A percentile compares a stretch with the other conserved stretches of the same genome.
Evolutionary conservation across 2,797 vertebrate genomes (phyloP).

Genomic region (Parotocinclus haroldoi): DNA sequence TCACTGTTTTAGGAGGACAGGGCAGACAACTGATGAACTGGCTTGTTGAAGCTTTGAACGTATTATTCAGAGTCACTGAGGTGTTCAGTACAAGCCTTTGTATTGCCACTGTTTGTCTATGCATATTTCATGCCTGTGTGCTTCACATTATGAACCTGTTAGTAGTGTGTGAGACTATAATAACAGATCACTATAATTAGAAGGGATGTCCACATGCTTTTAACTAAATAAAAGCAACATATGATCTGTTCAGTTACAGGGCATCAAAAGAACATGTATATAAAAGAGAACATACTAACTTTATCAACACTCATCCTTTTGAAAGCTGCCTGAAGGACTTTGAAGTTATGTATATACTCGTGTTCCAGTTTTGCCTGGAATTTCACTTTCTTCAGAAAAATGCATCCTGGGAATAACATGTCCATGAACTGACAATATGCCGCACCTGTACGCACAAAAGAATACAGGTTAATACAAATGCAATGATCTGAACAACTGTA

Average conservation of each 20-base stretch:
- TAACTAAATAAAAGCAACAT: not conserved
- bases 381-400: constrained; percentile 96
- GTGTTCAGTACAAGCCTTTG: too few species aligned
- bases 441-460: constrained; percentile 72
- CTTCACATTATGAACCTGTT: too few species aligned
- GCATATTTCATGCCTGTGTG: too few species aligned
- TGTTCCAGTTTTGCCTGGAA: constrained; percentile 98
- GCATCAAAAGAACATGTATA: not conserved
- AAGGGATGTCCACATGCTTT: too few species aligned
- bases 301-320: constrained; percentile 98
- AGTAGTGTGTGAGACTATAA: too few species aligned
- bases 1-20: too few species aligned
- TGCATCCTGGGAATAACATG: constrained; percentile 95
- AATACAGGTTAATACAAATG: constrained; percentile 1
- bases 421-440: constrained; percentile 99
- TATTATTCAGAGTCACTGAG: too few species aligned
- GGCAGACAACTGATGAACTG: too few species aligned
- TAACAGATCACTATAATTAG: too few species aligned
- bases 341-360: constrained; percentile 98
- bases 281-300: constrained; percentile 65
- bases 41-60: too few species aligned
- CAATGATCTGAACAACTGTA: not conserved
- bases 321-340: constrained; percentile 95
- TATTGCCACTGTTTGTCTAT: too few species aligned
- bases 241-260: not conserved